Evolutionary conservation across 2,797 vertebrate genomes (phyloP).

Genomic region (Clarias pachynema): DNA sequence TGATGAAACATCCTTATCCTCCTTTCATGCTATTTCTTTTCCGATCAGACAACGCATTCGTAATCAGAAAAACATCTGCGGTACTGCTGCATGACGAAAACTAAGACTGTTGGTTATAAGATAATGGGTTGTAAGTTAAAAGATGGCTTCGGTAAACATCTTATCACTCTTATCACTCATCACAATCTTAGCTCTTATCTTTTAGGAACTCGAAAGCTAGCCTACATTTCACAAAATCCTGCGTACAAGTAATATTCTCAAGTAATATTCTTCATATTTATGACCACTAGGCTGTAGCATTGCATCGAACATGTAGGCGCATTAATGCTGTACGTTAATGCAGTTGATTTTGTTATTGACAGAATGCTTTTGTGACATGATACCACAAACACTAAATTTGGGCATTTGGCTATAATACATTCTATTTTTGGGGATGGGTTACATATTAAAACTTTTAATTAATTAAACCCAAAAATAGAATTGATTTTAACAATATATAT

Average conservation of each 20-base stretch:
- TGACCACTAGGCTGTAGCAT: constrained; percentile 5
- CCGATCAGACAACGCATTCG: not conserved
- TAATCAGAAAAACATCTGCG: not conserved
- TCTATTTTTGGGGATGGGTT: not conserved
- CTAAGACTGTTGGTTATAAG: not conserved
- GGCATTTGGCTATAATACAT: too few relatives aligned
- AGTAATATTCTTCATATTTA: not conserved
- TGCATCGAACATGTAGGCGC: not conserved
- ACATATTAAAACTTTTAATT: not conserved
- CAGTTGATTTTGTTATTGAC: not conserved
- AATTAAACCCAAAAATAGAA: too few relatives aligned
- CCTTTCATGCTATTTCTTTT: not conserved
- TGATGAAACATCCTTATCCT: not conserved
- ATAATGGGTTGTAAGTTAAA: not conserved
- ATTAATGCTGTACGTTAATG: not conserved
- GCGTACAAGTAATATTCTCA: not conserved
- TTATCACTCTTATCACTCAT: not conserved
- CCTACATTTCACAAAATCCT: not conserved
- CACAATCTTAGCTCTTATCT: not conserved
- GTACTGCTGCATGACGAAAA: not conserved
- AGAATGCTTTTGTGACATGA: not conserved
- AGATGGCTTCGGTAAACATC: too few relatives aligned
- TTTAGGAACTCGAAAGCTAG: not conserved
- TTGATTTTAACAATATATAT: too few relatives aligned
- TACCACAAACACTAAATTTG: not conserved